phyloP scores from a whole-genome alignment of 2,888 invertebrate species.

The Acronicta psi region DNA sequence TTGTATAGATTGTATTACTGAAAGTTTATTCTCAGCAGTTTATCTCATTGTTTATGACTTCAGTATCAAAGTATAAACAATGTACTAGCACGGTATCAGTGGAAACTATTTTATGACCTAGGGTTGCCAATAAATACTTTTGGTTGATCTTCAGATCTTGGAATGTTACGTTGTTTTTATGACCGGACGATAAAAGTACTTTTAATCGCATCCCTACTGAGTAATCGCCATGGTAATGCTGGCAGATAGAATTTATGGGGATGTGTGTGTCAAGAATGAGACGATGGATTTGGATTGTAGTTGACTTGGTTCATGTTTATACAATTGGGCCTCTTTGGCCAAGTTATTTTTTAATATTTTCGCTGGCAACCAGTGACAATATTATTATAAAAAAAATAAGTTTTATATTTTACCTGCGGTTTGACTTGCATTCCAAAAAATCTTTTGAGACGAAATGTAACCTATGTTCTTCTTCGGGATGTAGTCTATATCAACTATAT shows the following conservation, averaged over 20 bases:
- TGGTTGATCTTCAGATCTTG: conserved; percentile 2
- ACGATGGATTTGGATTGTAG: no score
- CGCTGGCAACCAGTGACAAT: no score
- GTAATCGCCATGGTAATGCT: conserved; percentile 12
- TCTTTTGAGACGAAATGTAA: no score
- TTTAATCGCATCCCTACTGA: conserved; percentile 33
- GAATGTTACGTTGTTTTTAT: conserved; percentile 28
- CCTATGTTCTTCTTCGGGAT: no score
- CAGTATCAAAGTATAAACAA: background rate
- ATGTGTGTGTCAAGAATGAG: conserved; percentile 9
- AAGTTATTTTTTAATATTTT: no score
- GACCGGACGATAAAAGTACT: conserved; percentile 30
- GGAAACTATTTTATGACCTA: conserved; percentile 2
- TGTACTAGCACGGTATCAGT: conserved; percentile 2
- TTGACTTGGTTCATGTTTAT: no score
- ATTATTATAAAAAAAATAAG: no score
- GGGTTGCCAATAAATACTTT: conserved; percentile 12
- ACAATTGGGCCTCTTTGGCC: no score
- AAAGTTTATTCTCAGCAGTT: background rate
- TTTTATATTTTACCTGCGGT: no score
- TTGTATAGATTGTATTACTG: no score
- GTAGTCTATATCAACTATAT: no score
- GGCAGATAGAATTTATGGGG: conserved; percentile 38
- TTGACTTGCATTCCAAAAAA: no score
- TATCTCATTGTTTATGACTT: background rate